phyloP scores from a whole-genome alignment of 2,797 vertebrate genomes.

The Ctenosaura bakeri region DNA sequence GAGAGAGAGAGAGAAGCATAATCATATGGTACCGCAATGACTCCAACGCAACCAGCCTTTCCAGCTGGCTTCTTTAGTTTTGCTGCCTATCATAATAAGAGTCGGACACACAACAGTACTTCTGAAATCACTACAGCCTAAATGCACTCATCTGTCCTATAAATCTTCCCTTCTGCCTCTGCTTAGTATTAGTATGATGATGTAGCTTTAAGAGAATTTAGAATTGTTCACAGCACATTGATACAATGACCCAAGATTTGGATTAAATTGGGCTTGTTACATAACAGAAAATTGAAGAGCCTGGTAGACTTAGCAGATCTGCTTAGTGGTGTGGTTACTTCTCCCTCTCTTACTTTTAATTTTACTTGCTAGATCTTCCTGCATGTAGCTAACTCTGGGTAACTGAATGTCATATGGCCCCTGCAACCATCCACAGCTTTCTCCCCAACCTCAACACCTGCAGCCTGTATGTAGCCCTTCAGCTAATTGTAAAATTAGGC shows the following conservation, averaged over 20 bases:
- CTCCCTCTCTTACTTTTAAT: neutral
- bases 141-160: neutral
- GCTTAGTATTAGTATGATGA: accelerated
- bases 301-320: neutral
- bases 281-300: neutral
- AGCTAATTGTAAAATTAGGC: neutral
- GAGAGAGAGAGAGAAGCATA: conserved; percentile 32
- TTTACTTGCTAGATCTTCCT: conserved; percentile 17
- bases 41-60: accelerated
- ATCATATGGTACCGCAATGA: conserved; percentile 54
- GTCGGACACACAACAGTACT: neutral
- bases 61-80: conserved; percentile 10
- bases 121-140: neutral
- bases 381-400: neutral
- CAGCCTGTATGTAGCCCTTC: neutral
- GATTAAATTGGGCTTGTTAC: neutral
- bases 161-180: neutral
- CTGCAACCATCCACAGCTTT: neutral
- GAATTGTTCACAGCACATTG: neutral
- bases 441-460: neutral
- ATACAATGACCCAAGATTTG: neutral
- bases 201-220: neutral
- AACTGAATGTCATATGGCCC: neutral
- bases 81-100: conserved; percentile 17
- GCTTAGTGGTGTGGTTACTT: neutral